A percentile compares a stretch with the other conserved stretches of the same genome.
These are phyloP conservation scores for Dolichotis patagonum DNA, from an alignment of 2,113 vertebrate genomes.

Conservation along the genomic window DNA sequence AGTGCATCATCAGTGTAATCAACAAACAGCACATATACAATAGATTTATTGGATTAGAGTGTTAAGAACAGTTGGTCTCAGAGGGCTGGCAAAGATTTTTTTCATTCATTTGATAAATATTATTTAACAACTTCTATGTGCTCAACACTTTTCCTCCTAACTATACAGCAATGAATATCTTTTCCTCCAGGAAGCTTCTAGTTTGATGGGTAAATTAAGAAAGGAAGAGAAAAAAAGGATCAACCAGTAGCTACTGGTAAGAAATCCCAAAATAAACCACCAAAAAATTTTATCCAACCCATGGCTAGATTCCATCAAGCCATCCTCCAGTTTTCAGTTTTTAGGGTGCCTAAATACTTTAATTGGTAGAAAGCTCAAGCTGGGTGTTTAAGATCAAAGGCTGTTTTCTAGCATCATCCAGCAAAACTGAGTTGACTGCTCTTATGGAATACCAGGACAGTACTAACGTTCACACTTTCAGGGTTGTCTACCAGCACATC, in stretches of 20 bases:
- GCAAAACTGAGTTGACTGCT: not conserved
- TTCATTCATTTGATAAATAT: slow-evolving; percentile 21
- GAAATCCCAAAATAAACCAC: not conserved
- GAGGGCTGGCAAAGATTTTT: not conserved
- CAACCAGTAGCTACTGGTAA: not conserved
- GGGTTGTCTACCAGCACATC: not conserved
- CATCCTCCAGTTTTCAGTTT: not conserved
- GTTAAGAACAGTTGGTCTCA: not conserved
- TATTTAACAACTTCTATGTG: not conserved
- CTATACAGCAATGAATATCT: not conserved
- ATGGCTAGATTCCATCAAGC: not conserved
- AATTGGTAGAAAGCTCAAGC: not conserved
- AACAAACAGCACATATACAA: not conserved
- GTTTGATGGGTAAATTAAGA: not conserved
- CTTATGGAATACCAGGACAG: too few relatives aligned
- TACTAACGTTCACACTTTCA: not conserved
- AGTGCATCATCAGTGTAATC: not conserved
- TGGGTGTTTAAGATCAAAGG: not conserved
- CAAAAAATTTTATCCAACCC: not conserved
- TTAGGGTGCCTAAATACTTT: not conserved
- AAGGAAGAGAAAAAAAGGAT: not conserved
- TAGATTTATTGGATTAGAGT: not conserved
- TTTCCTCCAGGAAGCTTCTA: not conserved
- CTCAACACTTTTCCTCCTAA: not conserved
- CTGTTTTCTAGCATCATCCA: not conserved